Evolutionary conservation across 2,797 vertebrate genomes (phyloP).

Genomic region (Tarsius wallacei): DNA sequence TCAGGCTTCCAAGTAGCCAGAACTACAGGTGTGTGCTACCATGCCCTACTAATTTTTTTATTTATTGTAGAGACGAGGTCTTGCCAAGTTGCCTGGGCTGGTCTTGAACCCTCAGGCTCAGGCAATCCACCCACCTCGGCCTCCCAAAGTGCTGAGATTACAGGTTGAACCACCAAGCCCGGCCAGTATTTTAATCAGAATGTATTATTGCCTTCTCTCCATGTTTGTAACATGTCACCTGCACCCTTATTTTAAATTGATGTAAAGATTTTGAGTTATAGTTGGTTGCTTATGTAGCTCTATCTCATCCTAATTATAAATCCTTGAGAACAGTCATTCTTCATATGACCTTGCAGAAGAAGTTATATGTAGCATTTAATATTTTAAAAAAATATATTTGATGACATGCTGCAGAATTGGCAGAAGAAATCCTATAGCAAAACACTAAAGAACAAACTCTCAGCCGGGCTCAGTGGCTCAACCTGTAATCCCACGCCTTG

Average conservation of each 20-base stretch:
- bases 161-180: too few relatives aligned
- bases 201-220: background rate
- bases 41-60: too few relatives aligned
- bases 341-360: background rate
- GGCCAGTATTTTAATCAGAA: background rate
- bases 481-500: too few relatives aligned
- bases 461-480: too few relatives aligned
- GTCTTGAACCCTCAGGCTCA: too few relatives aligned
- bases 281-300: background rate
- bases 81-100: too few relatives aligned
- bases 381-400: background rate
- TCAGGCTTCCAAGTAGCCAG: too few relatives aligned
- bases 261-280: slow-evolving; percentile 24
- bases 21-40: too few relatives aligned
- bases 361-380: background rate
- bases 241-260: background rate
- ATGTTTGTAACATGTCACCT: background rate
- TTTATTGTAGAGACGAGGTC: too few relatives aligned
- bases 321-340: background rate
- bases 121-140: too few relatives aligned
- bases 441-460: background rate
- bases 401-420: background rate
- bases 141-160: too few relatives aligned
- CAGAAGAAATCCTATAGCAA: background rate
- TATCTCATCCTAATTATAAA: background rate